Base-by-base conservation (phyloP, 2,888 invertebrate genomes). In the Euzetes globulus region DNA sequence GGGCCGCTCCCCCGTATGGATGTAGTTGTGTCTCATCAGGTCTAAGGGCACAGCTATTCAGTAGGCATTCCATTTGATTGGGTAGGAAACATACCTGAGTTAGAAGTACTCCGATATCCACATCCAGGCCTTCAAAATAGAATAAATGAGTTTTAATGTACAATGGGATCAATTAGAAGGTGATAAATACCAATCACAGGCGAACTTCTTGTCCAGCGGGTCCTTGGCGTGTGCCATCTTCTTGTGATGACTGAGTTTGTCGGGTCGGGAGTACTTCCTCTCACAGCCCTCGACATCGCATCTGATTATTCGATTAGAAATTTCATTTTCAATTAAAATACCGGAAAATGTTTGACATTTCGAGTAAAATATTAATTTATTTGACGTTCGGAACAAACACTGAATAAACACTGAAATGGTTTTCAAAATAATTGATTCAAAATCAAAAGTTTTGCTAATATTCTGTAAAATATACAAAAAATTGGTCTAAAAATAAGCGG, bases 231-330 rank as follows among this genome's bases (percentile, higher is more conserved):
- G 74, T 6, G 71, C 55, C 17, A 55, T 52, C 27, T 52, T 55
- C 41, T 72, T 71, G 27, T 74, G 74, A 19, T 74, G 74, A n/a
- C 74, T 71, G 1, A 74, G 55, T 63, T 74, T 74, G 58, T 74
- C 74, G 17, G 74, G 71, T 47, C 74, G 25, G 25, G 71, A 50
- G 33, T 74, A 74, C 55, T 71, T 71, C 11, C 71, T 52, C 2
- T 74, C 74, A 63, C 74, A 74, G 17, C 74, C 74, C 6, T 50
- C 74, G 17, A 71, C 22, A 47, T 74, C 74, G 58, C 74, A 74
- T 47, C 29, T 37, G 58, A 37, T 9, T 19, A 13, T 65, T 33
- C 9, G 11, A 37, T 37, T 33, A 65, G 17, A 65, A 33, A 65
- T 25, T 25, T 37, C 3, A 37, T 33, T n/a, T 11, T 3, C 37